Evolutionary conservation across 2,113 vertebrate genomes (phyloP), one percentile per base, ranked within the genome.

Genomic region (Parus major): DNA sequence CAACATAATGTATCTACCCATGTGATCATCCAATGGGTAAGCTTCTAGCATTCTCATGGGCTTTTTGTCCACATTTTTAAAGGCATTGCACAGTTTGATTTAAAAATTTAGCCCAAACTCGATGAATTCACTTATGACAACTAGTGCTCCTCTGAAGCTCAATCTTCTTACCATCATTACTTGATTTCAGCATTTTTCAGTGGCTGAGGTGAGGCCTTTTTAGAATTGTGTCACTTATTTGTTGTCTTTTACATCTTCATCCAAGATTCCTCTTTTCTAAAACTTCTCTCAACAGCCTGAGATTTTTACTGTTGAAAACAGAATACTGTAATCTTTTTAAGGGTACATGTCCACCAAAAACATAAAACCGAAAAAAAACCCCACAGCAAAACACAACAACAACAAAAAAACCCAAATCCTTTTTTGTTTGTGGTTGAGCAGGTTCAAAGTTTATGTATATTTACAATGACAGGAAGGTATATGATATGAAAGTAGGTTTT

Each of bases 21-120:
- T 14, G 19, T 53, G 23, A 18, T 46, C 46, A 75, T 50, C 9
- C 8, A 41, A 56, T 27, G 19, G 3, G 4, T n/a, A 82, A 69
- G 2, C 2, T 64, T 4, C 10, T 47, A 55, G 15, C 8, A 55
- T 20, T 7, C 31, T 66, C 4, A 23, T 24, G 27, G 1, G 0
- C 2, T 27, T 44, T 76, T 63, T 69, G 11, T 36, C 15, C 20
- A 56, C 5, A 56, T 42, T 49, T 84, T 72, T 68, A 39, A 68
- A 52, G 15, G 2, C 7, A n/a, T 31, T 57, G 10, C 10, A 42
- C 27, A 47, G 15, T 63, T 46, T 35, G 9, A 44, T 33, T 5
- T 19, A 78, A 59, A 82, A 78, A 39, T 39, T 31, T 20, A 61
- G 7, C 10, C 12, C 42, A 57, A 68, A 89, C 66, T 82, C 29